phyloP scores from a whole-genome alignment of 2,113 vertebrate genomes.

The Trichechus manatus region DNA sequence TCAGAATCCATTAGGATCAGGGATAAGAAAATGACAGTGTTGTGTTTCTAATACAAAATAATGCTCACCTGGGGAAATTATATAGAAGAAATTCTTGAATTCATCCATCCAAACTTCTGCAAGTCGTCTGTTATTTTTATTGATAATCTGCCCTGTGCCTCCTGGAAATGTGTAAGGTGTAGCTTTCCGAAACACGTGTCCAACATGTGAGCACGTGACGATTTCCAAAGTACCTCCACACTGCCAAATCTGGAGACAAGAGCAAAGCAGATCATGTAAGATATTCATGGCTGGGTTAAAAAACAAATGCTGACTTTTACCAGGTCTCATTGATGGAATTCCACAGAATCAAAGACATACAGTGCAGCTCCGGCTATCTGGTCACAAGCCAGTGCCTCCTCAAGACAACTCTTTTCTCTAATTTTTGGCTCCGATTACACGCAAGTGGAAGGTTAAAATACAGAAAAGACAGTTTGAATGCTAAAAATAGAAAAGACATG shows the following conservation, averaged over 20 bases:
- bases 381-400: not conserved
- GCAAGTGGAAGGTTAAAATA: constrained; percentile 51
- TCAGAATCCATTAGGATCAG: constrained; percentile 43
- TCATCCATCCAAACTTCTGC: constrained; percentile 99
- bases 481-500: not conserved
- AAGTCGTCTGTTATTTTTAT: constrained; percentile 98
- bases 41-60: constrained; percentile 58
- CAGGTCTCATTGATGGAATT: not conserved
- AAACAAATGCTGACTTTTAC: not conserved
- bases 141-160: constrained; percentile 99
- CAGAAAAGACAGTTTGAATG: not conserved
- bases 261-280: constrained; percentile 48
- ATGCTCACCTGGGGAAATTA: constrained; percentile 97
- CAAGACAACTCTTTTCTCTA: not conserved
- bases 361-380: not conserved
- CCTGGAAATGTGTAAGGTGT: constrained; percentile 99
- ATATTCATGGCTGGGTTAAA: not conserved
- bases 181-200: constrained; percentile 98
- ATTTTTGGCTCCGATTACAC: constrained; percentile 46
- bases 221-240: constrained; percentile 99
- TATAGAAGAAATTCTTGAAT: constrained; percentile 99
- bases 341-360: not conserved
- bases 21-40: not conserved
- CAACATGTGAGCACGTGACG: constrained; percentile 98
- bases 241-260: constrained; percentile 95